phyloP scores from a whole-genome alignment of 2,113 vertebrate species.

The Psittacara wagleri region DNA sequence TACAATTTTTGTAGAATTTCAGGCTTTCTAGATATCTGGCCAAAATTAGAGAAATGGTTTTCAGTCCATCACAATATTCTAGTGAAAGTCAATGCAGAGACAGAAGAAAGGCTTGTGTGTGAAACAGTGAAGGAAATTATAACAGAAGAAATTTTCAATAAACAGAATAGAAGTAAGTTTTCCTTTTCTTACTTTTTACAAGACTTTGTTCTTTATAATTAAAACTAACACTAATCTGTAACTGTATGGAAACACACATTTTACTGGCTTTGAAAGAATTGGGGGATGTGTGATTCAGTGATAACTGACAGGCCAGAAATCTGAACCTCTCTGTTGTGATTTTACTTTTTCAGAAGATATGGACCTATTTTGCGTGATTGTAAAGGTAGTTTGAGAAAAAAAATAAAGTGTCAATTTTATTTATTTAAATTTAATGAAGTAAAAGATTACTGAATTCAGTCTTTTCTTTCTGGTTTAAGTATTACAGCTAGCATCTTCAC shows the following conservation, averaged over 20 bases:
- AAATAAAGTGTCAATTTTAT: background rate
- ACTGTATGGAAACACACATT: background rate
- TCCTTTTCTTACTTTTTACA: background rate
- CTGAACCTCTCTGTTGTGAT: background rate
- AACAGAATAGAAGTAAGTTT: slow-evolving; percentile 76
- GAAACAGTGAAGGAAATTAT: slow-evolving; percentile 79
- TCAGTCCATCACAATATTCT: slow-evolving; percentile 79
- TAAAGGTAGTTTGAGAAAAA: background rate
- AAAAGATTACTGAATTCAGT: background rate
- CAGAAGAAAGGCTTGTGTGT: slow-evolving; percentile 71
- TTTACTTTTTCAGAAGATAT: background rate
- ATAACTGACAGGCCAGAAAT: background rate
- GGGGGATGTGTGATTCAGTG: background rate
- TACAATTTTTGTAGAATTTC: slow-evolving; percentile 76
- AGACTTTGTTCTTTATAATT: background rate
- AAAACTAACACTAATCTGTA: background rate
- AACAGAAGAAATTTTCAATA: slow-evolving; percentile 62
- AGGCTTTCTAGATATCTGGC: slow-evolving; percentile 86
- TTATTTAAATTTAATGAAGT: background rate
- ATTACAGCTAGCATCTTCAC: background rate
- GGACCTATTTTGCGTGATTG: background rate
- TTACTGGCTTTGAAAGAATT: background rate
- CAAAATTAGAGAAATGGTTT: slow-evolving; percentile 87
- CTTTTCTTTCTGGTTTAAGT: background rate
- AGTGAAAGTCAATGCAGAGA: slow-evolving; percentile 81